Evolutionary conservation across 2,888 invertebrate genomes (phyloP), one percentile per base, ranked within the genome.

Genomic region (Autographa gamma): DNA sequence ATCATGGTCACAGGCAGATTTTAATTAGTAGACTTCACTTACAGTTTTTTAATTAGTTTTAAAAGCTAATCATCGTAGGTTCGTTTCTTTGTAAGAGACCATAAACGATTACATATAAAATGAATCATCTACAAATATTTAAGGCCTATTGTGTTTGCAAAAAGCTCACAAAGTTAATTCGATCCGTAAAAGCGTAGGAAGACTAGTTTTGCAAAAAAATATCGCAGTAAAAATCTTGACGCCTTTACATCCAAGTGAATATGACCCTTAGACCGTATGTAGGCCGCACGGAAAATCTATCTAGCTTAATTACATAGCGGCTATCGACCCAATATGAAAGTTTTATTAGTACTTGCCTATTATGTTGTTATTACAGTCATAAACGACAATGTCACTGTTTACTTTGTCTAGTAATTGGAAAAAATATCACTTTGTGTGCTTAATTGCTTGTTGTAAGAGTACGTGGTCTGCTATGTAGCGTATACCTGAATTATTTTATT

Each of bases 311-410:
- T 65, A 67, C 63, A 71, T 62, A 66, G 62, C 58, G n/a, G 54
- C 56, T 64, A 73, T 73, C 61, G 74, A 77, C 74, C 81, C 66
- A 14, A 74, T 69, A 69, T 62, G 41, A 63, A 73, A 63, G 65
- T 38, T 14, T 38, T 59, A 59, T 59, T 31, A 59, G 25, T 16
- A 31, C 31, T 59, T 59, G 8, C n/a, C 3, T 32, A 59, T 59
- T 32, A 59, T 14, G 1, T 59, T 25, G 19, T 25, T 25, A 56
- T 56, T 25, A 25, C 19, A 56, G 19, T 56, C 54, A 25, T 56
- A 56, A 56, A 56, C 54, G 25, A 3, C 54, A 56, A 56, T 56
- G 54, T 11, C 25, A 56, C 19, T 19, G 19, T 56, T n/a, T 48
- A 19, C 54, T 1, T 25, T 56, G 54, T 25, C 19, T 18, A 52